A percentile compares a stretch with the other conserved stretches of the same genome.
Conservation (phyloP, 1,140 invertebrate genomes). For the Ceratina australensis region DNA sequence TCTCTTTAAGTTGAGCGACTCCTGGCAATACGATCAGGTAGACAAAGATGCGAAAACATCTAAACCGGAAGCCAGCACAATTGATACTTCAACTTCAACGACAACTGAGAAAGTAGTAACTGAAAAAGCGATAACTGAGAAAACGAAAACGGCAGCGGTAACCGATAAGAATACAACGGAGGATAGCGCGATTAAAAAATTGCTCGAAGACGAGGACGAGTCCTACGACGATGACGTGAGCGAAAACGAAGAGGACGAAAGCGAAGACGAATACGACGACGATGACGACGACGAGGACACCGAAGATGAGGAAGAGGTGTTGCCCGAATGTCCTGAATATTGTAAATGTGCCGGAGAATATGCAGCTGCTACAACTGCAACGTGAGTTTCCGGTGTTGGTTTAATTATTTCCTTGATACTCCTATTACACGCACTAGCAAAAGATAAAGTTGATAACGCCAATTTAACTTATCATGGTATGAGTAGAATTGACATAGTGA, state of each 20-base stretch:
- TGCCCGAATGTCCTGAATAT: slow-evolving; percentile 69
- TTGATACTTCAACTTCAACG: background rate
- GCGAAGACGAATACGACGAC: slow-evolving; percentile 65
- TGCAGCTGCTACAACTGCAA: slow-evolving; percentile 76
- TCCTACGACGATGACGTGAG: slow-evolving; percentile 57
- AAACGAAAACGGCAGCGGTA: slow-evolving; percentile 23
- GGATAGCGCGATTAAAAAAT: slow-evolving; percentile 59
- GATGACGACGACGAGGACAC: slow-evolving; percentile 67
- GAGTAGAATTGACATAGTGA: no score
- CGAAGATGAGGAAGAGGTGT: slow-evolving; percentile 69
- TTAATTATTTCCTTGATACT: slow-evolving; percentile 6
- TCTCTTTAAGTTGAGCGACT: background rate
- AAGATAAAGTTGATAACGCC: slow-evolving; percentile 33
- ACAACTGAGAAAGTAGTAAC: background rate
- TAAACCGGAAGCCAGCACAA: slow-evolving; percentile 67
- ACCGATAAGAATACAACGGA: background rate
- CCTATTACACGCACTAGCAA: no score
- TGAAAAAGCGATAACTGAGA: slow-evolving; percentile 7
- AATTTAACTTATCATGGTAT: background rate
- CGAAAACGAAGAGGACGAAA: slow-evolving; percentile 60
- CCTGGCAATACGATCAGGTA: slow-evolving; percentile 45
- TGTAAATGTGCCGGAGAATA: slow-evolving; percentile 75
- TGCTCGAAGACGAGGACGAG: slow-evolving; percentile 67
- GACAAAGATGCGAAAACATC: slow-evolving; percentile 70
- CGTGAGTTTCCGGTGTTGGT: slow-evolving; percentile 66